These are phyloP conservation scores for Julus scanicus DNA, from an alignment of 2,888 invertebrate species.

Conservation along the genomic window DNA sequence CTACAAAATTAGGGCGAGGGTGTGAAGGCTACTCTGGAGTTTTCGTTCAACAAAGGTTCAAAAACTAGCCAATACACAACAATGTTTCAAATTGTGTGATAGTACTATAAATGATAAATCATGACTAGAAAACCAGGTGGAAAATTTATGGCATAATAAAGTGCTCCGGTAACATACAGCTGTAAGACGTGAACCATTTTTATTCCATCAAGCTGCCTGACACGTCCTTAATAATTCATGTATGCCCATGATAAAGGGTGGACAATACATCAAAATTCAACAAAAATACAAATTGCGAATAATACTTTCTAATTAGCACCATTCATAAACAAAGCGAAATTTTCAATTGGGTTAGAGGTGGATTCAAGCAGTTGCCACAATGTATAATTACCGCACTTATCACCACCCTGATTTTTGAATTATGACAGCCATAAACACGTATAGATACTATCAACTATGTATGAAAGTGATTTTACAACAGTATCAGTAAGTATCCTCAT, in stretches of 20 bases:
- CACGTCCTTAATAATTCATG: background rate
- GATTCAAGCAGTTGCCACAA: slow-evolving; percentile 14
- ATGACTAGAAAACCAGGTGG: background rate
- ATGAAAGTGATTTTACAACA: slow-evolving; percentile 28
- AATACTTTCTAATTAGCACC: background rate
- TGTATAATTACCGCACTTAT: slow-evolving; percentile 26
- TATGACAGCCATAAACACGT: background rate
- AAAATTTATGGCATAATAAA: background rate
- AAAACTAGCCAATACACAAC: too few relatives aligned
- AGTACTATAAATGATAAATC: too few relatives aligned
- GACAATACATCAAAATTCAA: background rate
- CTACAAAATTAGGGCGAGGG: too few relatives aligned
- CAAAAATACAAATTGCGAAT: background rate
- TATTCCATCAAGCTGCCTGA: background rate
- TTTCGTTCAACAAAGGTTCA: too few relatives aligned
- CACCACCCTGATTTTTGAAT: slow-evolving; percentile 17
- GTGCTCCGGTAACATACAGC: background rate
- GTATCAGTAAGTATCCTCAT: background rate
- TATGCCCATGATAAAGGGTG: background rate
- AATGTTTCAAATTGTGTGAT: too few relatives aligned
- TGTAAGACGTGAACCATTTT: background rate
- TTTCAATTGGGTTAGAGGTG: slow-evolving; percentile 38
- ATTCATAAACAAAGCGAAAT: background rate
- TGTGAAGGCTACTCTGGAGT: too few relatives aligned
- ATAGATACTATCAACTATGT: background rate